Evolutionary conservation across 2,113 vertebrate species (phyloP), one percentile per base, ranked within the genome.

Genomic region (Sander vitreus): DNA sequence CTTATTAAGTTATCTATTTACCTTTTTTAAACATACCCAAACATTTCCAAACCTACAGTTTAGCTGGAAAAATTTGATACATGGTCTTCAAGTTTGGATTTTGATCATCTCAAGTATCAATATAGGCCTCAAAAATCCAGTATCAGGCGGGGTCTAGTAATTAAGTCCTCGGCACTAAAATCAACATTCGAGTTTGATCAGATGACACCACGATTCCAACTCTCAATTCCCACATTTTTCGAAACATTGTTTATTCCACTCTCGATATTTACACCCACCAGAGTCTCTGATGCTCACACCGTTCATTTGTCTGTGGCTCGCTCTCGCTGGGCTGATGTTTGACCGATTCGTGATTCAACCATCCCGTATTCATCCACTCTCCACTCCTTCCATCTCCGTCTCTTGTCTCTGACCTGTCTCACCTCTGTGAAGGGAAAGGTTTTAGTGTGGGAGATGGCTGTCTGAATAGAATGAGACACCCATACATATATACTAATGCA

Each of bases 391-490:
- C 84, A 70, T 86, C 86, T 84, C 84, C n/a, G 71, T 86, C 81
- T 77, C 73, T 11, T 55, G 60, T 87, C 76, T 88, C 75, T 85
- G 88, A 89, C 82, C 89, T 58, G 84, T 86, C 88, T 83, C 69
- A 10, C 78, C 83, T 87, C 71, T 85, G 85, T 77, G 73, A 85
- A 80, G 85, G 82, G 74, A 76, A 77, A 69, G 71, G 87, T 86
- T 85, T 85, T 65, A 58, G 89, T 83, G 83, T 87, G 85, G 79
- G 92, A 81, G 86, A 87, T 57, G 86, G 76, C 81, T 89, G 82
- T 86, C 81, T 89, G 84, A 76, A 80, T 19, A 65, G 78, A 81
- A 73, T 50, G 53, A 80, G 54, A 80, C 43, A 25, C 76, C 45
- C 71, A 51, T 9, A 73, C 12, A 23, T 18, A 67, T 8, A 51